Evolutionary conservation across 1,140 invertebrate genomes (phyloP).

Genomic region (Euschistus heros): DNA sequence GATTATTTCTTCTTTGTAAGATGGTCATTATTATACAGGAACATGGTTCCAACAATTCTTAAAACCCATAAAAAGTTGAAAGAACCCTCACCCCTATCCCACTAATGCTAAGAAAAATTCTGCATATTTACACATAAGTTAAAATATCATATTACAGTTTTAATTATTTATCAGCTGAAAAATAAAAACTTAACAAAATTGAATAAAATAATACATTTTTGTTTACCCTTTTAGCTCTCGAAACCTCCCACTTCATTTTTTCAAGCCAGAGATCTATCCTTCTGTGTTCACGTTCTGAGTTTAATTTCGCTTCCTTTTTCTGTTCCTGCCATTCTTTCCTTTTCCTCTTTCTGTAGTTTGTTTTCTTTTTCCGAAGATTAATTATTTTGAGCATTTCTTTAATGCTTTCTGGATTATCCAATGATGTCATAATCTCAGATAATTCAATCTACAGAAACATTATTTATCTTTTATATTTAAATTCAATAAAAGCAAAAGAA

Average conservation of each 20-base stretch:
- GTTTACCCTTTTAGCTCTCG: conserved; percentile 46
- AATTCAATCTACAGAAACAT: not conserved
- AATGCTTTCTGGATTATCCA: not conserved
- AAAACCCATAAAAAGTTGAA: no score
- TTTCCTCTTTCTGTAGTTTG: conserved; percentile 40
- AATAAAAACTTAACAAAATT: not conserved
- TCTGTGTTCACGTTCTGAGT: conserved; percentile 38
- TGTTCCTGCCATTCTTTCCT: conserved; percentile 37
- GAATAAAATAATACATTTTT: not conserved
- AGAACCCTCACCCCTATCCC: no score
- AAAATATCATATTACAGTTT: no score
- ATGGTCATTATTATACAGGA: no score
- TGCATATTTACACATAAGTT: no score
- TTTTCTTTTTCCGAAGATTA: conserved; percentile 43
- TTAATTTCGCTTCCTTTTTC: conserved; percentile 36
- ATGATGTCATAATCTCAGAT: not conserved
- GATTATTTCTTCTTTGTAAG: no score
- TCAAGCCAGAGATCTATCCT: conserved; percentile 49
- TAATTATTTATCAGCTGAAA: not conserved
- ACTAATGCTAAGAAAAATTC: no score
- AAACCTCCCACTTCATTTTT: conserved; percentile 47
- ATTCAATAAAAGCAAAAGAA: not conserved
- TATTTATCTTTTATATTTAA: not conserved
- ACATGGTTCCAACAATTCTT: no score
- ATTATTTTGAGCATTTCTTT: not conserved